Percentiles rank a stretch among this genome's conserved stretches.
These are phyloP conservation scores for Graphium colonna DNA, from an alignment of 2,888 invertebrate species.

Conservation along the genomic window DNA sequence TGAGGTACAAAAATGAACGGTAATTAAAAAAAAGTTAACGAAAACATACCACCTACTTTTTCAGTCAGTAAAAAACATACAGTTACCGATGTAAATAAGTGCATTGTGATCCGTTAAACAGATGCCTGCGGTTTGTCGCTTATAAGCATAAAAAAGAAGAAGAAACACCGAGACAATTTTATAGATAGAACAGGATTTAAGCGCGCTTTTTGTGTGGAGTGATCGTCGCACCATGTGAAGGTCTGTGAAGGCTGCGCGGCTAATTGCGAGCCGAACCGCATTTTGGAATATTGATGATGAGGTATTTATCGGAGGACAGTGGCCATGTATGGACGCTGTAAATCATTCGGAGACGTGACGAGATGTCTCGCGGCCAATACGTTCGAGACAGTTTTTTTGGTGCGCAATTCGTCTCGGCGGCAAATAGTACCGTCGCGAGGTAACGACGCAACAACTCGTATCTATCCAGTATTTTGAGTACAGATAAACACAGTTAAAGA, in stretches of 20 bases:
- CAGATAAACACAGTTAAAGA: neutral
- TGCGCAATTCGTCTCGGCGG: slow-evolving; percentile 60
- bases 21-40: no score
- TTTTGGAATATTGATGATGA: slow-evolving; percentile 80
- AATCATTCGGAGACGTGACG: slow-evolving; percentile 71
- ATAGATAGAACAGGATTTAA: slow-evolving; percentile 72
- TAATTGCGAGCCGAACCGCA: slow-evolving; percentile 75
- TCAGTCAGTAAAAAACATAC: no score
- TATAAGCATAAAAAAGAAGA: slow-evolving; percentile 43
- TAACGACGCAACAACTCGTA: slow-evolving; percentile 43
- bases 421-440: slow-evolving; percentile 35
- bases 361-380: slow-evolving; percentile 74
- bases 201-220: slow-evolving; percentile 61
- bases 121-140: slow-evolving; percentile 20
- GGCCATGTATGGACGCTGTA: slow-evolving; percentile 73
- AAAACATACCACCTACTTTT: no score
- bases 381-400: slow-evolving; percentile 65
- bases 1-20: no score
- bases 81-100: no score
- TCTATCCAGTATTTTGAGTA: slow-evolving; percentile 37
- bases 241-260: slow-evolving; percentile 73
- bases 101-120: slow-evolving; percentile 10
- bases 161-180: slow-evolving; percentile 55
- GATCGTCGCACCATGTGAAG: slow-evolving; percentile 59
- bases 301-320: slow-evolving; percentile 76